Conservation (phyloP, 2,888 invertebrate genomes). For the Cyrtodaria siliqua region DNA sequence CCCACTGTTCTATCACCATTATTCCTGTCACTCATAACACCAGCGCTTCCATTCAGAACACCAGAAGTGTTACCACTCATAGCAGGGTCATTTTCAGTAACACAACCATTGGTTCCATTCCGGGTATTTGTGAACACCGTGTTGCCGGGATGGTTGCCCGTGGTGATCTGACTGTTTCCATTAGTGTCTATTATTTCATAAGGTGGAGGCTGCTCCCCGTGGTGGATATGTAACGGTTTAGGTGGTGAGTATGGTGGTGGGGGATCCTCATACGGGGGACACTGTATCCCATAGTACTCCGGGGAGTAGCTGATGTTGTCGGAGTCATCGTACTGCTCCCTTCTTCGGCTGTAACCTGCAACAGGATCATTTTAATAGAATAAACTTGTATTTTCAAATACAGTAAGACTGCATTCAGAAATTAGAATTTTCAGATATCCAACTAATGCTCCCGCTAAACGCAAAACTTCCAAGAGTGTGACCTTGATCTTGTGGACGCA, state of each 20-base stretch:
- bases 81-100: neutral
- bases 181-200: conserved; percentile 72
- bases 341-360: conserved; percentile 72
- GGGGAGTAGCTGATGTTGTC: conserved; percentile 81
- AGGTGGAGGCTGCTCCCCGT: conserved; percentile 82
- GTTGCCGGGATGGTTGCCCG: neutral
- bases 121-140: neutral
- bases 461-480: too few species aligned
- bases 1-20: neutral
- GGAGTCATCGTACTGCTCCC: conserved; percentile 77
- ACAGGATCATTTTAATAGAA: too few species aligned
- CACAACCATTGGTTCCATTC: neutral
- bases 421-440: too few species aligned
- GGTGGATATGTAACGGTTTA: conserved; percentile 77
- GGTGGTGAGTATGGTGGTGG: conserved; percentile 85
- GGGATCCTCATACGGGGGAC: conserved; percentile 84
- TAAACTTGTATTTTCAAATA: too few species aligned
- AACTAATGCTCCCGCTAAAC: too few species aligned
- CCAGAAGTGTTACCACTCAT: neutral
- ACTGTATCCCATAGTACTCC: conserved; percentile 80
- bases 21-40: neutral
- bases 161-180: conserved; percentile 37
- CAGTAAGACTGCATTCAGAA: too few species aligned
- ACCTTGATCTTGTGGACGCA: too few species aligned
- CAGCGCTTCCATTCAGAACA: neutral